These are phyloP conservation scores for Muscicapa striata DNA, from an alignment of 2,797 vertebrate species.

Conservation along the genomic window DNA sequence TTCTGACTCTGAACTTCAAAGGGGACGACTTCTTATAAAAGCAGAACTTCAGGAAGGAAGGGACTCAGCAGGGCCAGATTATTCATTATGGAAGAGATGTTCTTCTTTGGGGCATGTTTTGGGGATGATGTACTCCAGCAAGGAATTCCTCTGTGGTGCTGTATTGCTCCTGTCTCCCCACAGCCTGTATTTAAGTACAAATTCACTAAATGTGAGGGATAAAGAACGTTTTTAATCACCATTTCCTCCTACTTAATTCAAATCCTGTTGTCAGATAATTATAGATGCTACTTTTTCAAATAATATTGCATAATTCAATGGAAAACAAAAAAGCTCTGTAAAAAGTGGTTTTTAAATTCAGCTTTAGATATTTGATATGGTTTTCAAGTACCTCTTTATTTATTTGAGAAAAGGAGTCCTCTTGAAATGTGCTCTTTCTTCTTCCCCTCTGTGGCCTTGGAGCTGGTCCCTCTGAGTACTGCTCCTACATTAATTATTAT, in stretches of 20 bases:
- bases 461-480: slow-evolving; percentile 42
- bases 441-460: slow-evolving; percentile 56
- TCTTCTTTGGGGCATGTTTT: not conserved
- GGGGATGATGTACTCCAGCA: not conserved
- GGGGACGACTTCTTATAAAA: not conserved
- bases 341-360: slow-evolving; percentile 71
- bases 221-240: not conserved
- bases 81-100: fast-evolving
- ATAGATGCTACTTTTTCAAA: slow-evolving; percentile 53
- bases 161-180: not conserved
- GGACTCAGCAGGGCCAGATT: not conserved
- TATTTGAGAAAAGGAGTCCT: slow-evolving; percentile 61
- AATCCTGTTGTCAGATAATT: slow-evolving; percentile 5
- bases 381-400: slow-evolving; percentile 73
- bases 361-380: slow-evolving; percentile 67
- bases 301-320: slow-evolving; percentile 62
- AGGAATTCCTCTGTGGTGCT: not conserved
- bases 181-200: not conserved
- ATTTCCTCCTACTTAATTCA: slow-evolving; percentile 47
- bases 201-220: not conserved
- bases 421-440: slow-evolving; percentile 65
- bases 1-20: slow-evolving; percentile 14
- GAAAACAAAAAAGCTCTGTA: slow-evolving; percentile 71
- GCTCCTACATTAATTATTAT: slow-evolving; percentile 60
- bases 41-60: slow-evolving; percentile 37